Percentiles rank a stretch among this genome's conserved stretches.
phyloP scores from a whole-genome alignment of 2,888 invertebrate species.

The Plagodis dolabraria region DNA sequence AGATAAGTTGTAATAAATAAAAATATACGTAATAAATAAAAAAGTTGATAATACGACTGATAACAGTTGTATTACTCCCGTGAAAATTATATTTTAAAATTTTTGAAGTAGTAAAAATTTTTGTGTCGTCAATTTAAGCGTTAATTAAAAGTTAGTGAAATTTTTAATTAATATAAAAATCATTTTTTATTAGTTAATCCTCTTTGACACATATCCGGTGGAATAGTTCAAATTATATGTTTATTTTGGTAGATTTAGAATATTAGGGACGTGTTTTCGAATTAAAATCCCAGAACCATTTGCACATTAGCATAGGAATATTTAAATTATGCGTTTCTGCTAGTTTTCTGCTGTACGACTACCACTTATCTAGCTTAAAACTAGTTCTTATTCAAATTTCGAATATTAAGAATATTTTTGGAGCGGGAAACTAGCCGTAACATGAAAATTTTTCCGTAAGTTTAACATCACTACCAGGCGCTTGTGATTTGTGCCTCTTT shows the following conservation, averaged over 20 bases:
- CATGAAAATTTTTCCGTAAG: constrained; percentile 28
- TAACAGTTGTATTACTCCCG: constrained; percentile 15
- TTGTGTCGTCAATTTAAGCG: constrained; percentile 58
- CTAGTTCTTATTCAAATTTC: constrained; percentile 12
- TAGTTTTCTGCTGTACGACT: constrained; percentile 16
- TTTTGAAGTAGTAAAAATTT: constrained; percentile 33
- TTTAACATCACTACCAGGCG: neutral
- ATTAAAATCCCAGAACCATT: constrained; percentile 23
- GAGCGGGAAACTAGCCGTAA: constrained; percentile 26
- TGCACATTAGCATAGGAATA: constrained; percentile 32
- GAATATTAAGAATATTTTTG: constrained; percentile 2
- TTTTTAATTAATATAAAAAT: constrained; percentile 32
- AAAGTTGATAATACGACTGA: constrained; percentile 5
- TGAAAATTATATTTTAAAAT: constrained; percentile 11
- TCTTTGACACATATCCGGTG: constrained; percentile 35
- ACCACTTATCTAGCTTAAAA: constrained; percentile 14
- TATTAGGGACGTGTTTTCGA: constrained; percentile 26
- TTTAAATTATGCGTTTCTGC: constrained; percentile 22
- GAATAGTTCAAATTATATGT: constrained; percentile 38
- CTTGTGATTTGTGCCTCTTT: too few species aligned
- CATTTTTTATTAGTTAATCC: constrained; percentile 33
- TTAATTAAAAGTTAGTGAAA: constrained; percentile 49
- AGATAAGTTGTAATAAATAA: too few species aligned
- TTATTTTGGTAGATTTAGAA: constrained; percentile 36
- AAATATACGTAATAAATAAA: constrained; percentile 32